Evolutionary conservation across 2,888 invertebrate genomes (phyloP).

Genomic region (Melieria omissa): DNA sequence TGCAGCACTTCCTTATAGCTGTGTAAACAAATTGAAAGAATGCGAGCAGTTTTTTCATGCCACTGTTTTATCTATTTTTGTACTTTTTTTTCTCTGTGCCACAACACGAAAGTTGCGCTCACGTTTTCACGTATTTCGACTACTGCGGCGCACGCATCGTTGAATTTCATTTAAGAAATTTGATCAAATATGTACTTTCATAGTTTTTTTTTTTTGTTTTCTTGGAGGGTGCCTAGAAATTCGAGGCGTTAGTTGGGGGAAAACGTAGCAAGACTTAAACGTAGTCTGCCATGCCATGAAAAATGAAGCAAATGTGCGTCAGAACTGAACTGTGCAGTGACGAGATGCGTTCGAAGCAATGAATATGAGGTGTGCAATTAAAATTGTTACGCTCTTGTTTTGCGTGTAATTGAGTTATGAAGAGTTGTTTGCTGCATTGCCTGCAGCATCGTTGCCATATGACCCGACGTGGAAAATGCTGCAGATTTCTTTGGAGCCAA

Average conservation of each 20-base stretch:
- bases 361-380: slow-evolving; percentile 63
- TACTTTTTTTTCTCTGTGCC: slow-evolving; percentile 20
- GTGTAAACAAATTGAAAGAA: slow-evolving; percentile 47
- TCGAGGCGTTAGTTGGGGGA: neutral
- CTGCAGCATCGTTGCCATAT: no score
- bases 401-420: slow-evolving; percentile 58
- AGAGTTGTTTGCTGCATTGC: slow-evolving; percentile 51
- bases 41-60: neutral
- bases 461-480: no score
- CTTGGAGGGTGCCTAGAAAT: neutral
- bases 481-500: no score
- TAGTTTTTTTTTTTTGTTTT: slow-evolving; percentile 7
- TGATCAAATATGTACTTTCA: slow-evolving; percentile 47
- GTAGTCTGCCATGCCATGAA: neutral
- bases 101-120: no score
- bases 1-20: slow-evolving; percentile 45
- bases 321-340: neutral
- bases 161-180: slow-evolving; percentile 49
- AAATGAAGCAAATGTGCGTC: neutral
- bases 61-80: slow-evolving; percentile 14
- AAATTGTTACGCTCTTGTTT: slow-evolving; percentile 56
- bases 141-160: slow-evolving; percentile 45
- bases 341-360: slow-evolving; percentile 42
- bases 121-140: no score
- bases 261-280: slow-evolving; percentile 5